A percentile compares a stretch with the other conserved stretches of the same genome.
phyloP scores from a whole-genome alignment of 2,113 vertebrate genomes.

The Murina feae region DNA sequence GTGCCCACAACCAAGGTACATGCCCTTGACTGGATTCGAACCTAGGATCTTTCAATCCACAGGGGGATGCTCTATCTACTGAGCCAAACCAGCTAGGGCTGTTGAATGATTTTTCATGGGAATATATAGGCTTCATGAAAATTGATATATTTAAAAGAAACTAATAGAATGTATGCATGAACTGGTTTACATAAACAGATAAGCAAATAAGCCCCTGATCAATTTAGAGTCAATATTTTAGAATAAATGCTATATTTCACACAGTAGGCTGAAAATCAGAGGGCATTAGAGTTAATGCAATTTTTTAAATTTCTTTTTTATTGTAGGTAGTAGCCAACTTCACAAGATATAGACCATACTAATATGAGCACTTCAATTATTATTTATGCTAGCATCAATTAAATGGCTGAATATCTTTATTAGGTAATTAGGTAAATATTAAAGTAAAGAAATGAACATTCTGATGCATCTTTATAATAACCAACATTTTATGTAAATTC shows the following conservation, averaged over 20 bases:
- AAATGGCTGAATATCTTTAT: neutral
- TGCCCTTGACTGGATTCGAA: no score
- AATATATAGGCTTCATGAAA: neutral
- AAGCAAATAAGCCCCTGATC: neutral
- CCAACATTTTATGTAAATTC: conserved; percentile 51
- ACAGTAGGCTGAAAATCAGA: conserved; percentile 6
- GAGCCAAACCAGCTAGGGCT: no score
- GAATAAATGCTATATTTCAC: neutral
- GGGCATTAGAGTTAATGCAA: neutral
- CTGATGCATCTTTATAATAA: neutral
- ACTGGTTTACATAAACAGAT: neutral
- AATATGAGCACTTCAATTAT: neutral
- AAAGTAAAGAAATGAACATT: neutral
- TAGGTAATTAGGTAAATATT: neutral
- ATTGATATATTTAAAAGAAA: neutral
- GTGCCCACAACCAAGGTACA: no score
- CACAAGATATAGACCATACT: neutral
- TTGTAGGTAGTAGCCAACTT: neutral
- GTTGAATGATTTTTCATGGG: neutral
- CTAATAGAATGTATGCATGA: neutral
- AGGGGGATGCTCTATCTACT: no score
- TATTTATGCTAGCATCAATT: neutral
- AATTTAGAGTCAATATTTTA: conserved; percentile 14
- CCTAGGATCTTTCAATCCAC: no score
- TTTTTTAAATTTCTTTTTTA: neutral